These are phyloP conservation scores for Argentina silus DNA, from an alignment of 2,797 vertebrate species.

Conservation along the genomic window DNA sequence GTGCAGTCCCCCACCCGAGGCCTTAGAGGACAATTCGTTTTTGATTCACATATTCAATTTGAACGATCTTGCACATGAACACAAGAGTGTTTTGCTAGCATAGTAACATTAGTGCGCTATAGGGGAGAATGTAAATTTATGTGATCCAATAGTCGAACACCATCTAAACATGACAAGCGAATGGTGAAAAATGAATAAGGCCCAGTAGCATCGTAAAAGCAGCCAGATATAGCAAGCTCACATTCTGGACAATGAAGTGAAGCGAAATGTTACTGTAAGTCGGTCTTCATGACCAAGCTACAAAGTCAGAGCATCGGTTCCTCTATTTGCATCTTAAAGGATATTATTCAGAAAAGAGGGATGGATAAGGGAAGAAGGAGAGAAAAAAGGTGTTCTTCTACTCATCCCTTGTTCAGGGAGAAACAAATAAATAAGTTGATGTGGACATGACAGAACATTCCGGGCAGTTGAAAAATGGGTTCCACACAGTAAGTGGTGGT, in stretches of 20 bases:
- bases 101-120: no score
- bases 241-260: no score
- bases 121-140: no score
- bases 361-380: background rate
- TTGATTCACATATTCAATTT: slow-evolving; percentile 26
- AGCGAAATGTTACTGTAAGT: no score
- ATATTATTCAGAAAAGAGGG: background rate
- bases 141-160: no score
- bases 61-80: no score
- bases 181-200: no score
- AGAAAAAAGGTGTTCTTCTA: background rate
- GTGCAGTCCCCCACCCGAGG: background rate
- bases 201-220: no score
- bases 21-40: slow-evolving; percentile 2
- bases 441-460: slow-evolving; percentile 40
- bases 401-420: background rate
- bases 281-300: no score
- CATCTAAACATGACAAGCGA: no score
- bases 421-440: slow-evolving; percentile 21
- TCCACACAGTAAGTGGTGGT: slow-evolving; percentile 61
- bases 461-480: slow-evolving; percentile 51
- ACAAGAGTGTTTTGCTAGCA: no score
- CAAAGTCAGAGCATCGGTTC: background rate
- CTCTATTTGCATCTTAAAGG: background rate
- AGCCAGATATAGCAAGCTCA: no score